Base-by-base conservation (phyloP, 2,113 vertebrate genomes). In the Peromyscus maniculatus region DNA sequence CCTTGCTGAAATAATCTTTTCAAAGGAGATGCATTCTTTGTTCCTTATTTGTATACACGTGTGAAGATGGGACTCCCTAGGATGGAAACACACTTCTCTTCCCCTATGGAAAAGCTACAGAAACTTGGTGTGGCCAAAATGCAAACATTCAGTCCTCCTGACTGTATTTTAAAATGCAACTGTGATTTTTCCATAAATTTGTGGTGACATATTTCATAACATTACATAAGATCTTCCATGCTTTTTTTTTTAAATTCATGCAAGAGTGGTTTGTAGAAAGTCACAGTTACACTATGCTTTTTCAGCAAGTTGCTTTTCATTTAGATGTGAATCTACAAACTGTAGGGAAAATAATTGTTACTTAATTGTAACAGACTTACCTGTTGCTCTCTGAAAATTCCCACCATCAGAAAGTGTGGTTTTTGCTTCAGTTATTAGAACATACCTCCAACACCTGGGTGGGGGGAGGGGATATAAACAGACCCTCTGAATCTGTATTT, bases 341-440 rank as follows among this genome's bases (percentile, higher is more conserved):
- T 96, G 94, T 94, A 92, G 67, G 67, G 71, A 83, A 97, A 95
- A 80, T 95, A 97, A 97, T 93, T 96, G 46, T 26, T 66, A 96
- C 97, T 97, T 75, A 94, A 78, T 74, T 71, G 88, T 16, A 80
- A 78, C 36, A 93, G 69, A 90, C 93, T 98, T 98, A 98, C 98
- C 97, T 99, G 98, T 98, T 98, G 97, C 97, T 98, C 59, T 95
- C 46, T 95, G 75, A 98, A 97, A 98, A 93, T 96, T 43, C 67
- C 79, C 62, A 91, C 17, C 69, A 55, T 93, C 94, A 87, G 96
- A 96, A 19, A 55, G 21, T 72, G 55, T 64, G 92, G 93, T 96
- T 91, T 95, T 95, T 94, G 91, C 55, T 96, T 92, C 87, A 80
- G 12, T 64, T 97, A 66, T 95, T 93, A 95, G 92, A 8, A 87